Percentiles rank a stretch among this genome's conserved stretches.
These are phyloP conservation scores for Neotoxoptera formosana DNA, from an alignment of 1,140 invertebrate genomes.

Conservation along the genomic window DNA sequence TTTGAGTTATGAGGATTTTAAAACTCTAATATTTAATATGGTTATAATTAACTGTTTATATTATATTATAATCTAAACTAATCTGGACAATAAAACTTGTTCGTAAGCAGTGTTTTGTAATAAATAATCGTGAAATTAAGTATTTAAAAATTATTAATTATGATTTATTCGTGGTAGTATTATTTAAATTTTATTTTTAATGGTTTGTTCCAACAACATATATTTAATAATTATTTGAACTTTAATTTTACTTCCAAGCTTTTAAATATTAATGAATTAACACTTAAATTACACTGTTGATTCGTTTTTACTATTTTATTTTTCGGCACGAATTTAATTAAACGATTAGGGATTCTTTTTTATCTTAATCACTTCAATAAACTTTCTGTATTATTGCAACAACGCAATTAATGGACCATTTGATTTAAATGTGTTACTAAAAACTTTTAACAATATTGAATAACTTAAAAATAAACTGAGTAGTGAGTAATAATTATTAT, in stretches of 20 bases:
- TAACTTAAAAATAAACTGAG: background rate
- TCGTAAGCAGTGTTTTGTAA: background rate
- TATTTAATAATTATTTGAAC: background rate
- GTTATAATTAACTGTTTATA: background rate
- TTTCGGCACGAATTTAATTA: background rate
- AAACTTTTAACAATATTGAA: background rate
- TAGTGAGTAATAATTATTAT: background rate
- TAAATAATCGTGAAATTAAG: background rate
- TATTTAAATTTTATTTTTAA: background rate
- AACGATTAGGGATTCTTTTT: background rate
- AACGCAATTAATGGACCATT: background rate
- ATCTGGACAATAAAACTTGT: background rate
- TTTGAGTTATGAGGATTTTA: background rate
- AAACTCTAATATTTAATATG: background rate
- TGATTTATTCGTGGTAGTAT: background rate
- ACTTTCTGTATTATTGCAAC: background rate
- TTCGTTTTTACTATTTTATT: background rate
- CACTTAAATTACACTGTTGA: background rate
- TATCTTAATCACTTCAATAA: background rate
- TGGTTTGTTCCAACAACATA: background rate
- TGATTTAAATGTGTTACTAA: background rate
- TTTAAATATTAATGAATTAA: background rate
- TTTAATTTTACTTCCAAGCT: background rate
- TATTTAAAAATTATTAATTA: background rate
- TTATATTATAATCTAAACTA: background rate